Evolutionary conservation across 2,797 vertebrate species (phyloP).

Genomic region (Smutsia gigantea): DNA sequence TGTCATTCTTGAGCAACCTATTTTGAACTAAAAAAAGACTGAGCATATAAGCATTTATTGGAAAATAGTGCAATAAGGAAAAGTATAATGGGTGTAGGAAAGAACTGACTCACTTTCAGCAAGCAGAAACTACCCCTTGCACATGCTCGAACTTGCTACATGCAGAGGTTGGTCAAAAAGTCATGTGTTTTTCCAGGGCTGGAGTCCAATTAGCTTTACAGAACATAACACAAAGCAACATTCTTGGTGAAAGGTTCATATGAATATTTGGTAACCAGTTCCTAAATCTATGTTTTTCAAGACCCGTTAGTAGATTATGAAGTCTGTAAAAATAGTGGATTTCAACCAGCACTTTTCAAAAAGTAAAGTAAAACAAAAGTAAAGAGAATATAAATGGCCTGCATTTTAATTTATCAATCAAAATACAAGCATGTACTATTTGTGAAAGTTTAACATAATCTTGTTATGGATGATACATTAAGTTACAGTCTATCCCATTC

Average conservation of each 20-base stretch:
- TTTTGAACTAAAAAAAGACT: constrained; percentile 21
- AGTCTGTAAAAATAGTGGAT: neutral
- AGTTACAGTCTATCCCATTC: neutral
- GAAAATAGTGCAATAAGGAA: neutral
- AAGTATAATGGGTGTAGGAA: neutral
- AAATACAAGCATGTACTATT: neutral
- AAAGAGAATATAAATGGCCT: neutral
- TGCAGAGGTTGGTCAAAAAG: neutral
- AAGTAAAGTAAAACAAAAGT: neutral
- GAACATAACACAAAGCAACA: neutral
- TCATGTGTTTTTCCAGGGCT: neutral
- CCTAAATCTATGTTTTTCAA: constrained; percentile 4
- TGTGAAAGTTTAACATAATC: neutral
- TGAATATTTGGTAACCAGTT: neutral
- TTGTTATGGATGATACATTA: neutral
- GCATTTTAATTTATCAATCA: neutral
- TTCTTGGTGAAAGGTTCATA: neutral
- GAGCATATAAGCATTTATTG: neutral
- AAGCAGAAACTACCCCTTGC: neutral
- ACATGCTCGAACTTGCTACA: neutral
- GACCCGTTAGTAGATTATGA: neutral
- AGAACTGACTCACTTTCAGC: neutral
- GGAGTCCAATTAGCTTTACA: neutral
- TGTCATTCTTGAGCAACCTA: neutral
- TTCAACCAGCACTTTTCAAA: neutral